Percentiles rank a stretch among this genome's conserved stretches.
These are phyloP conservation scores for Pseudococcus longispinus DNA, from an alignment of 2,888 invertebrate species.

Conservation along the genomic window DNA sequence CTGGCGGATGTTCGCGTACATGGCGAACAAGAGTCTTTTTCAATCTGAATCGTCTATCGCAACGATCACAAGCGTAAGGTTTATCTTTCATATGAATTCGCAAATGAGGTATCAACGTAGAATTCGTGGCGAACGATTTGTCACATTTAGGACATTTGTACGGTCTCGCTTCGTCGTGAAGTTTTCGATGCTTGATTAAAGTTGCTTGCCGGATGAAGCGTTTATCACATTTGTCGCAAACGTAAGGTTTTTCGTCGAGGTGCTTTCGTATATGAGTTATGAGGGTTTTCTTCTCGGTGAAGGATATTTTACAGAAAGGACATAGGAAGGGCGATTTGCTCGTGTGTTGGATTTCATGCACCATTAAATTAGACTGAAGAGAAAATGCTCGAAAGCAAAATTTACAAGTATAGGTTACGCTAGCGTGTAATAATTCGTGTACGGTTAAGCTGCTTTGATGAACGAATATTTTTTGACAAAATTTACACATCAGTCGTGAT, in stretches of 20 bases:
- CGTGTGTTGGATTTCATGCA: slow-evolving; percentile 15
- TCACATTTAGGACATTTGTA: neutral
- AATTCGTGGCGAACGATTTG: neutral
- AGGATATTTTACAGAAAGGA: neutral
- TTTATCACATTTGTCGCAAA: neutral
- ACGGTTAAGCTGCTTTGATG: slow-evolving; percentile 4
- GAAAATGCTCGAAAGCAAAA: neutral
- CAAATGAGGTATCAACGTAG: neutral
- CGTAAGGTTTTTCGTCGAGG: neutral
- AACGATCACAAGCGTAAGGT: neutral
- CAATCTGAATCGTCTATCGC: neutral
- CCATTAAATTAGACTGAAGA: slow-evolving; percentile 7
- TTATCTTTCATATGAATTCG: neutral
- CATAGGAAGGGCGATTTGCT: neutral
- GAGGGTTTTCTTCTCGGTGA: neutral
- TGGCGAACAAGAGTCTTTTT: neutral
- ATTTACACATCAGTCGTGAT: neutral
- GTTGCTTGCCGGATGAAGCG: neutral
- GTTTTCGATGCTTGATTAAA: neutral
- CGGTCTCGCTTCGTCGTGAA: neutral
- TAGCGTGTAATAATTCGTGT: neutral
- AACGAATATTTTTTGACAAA: slow-evolving; percentile 29
- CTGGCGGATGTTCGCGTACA: neutral
- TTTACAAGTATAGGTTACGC: neutral
- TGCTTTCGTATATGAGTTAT: neutral